Conservation (phyloP, 2,888 invertebrate species). For the Watsonalla cultraria region DNA sequence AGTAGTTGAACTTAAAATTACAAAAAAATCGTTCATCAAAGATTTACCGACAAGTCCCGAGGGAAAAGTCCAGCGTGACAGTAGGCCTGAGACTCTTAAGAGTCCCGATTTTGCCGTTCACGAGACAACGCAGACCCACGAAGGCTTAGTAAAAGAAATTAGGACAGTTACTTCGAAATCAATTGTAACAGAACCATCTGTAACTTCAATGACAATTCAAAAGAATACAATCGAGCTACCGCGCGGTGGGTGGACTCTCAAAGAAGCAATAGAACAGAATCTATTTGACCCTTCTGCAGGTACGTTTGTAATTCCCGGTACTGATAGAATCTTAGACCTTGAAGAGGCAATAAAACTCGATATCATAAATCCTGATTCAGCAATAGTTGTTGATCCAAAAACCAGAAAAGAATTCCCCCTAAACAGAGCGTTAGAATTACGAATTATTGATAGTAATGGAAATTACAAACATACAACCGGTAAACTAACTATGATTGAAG, state of each 20-base stretch:
- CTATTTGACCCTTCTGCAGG: conserved; percentile 91
- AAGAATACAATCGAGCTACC: conserved; percentile 89
- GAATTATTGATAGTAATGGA: conserved; percentile 87
- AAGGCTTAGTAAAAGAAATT: conserved; percentile 43
- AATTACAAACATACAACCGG: conserved; percentile 80
- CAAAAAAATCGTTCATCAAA: conserved; percentile 72
- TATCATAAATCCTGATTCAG: conserved; percentile 91
- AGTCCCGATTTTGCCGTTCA: conserved; percentile 71
- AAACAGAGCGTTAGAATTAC: conserved; percentile 86
- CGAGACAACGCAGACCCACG: conserved; percentile 38
- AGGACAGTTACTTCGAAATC: conserved; percentile 65
- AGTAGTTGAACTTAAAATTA: conserved; percentile 73
- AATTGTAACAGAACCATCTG: conserved; percentile 65
- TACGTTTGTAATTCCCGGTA: conserved; percentile 90
- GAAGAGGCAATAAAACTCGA: conserved; percentile 92
- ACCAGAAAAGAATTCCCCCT: conserved; percentile 84
- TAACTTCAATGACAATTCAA: conserved; percentile 75
- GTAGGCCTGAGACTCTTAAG: conserved; percentile 77
- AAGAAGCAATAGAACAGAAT: conserved; percentile 89
- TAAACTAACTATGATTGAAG: conserved; percentile 84
- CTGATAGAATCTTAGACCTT: conserved; percentile 90
- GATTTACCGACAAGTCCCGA: conserved; percentile 68
- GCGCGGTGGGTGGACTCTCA: conserved; percentile 88
- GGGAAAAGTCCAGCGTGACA: conserved; percentile 70
- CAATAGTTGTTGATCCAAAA: conserved; percentile 87